These are phyloP conservation scores for Pogonophryne albipinna DNA, from an alignment of 2,797 vertebrate species.

Conservation along the genomic window DNA sequence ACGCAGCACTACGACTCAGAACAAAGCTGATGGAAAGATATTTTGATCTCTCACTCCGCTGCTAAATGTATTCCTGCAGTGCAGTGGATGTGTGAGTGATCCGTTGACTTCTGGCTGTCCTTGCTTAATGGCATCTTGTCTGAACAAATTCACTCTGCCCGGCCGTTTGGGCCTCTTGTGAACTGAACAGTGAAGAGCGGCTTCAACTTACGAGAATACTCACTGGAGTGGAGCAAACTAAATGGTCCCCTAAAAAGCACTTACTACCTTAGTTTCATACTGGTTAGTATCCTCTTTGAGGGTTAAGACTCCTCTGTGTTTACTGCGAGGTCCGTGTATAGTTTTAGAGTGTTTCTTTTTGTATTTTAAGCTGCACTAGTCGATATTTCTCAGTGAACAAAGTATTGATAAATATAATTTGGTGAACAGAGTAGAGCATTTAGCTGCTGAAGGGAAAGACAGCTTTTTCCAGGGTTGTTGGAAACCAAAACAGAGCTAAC, in stretches of 20 bases:
- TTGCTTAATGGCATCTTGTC: constrained; percentile 58
- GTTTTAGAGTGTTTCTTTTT: background rate
- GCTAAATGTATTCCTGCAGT: constrained; percentile 5
- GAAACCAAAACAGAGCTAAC: background rate
- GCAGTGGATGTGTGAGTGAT: constrained; percentile 32
- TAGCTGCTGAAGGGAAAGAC: too few relatives aligned
- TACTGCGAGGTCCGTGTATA: background rate
- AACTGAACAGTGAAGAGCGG: constrained; percentile 40
- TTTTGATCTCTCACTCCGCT: constrained; percentile 38
- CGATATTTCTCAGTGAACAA: background rate
- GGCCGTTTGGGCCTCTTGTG: constrained; percentile 34
- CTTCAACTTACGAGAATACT: constrained; percentile 27
- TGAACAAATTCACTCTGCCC: constrained; percentile 32
- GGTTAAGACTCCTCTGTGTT: background rate
- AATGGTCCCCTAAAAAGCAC: constrained; percentile 49
- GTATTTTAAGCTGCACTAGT: constrained; percentile 1
- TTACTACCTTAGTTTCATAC: constrained; percentile 33
- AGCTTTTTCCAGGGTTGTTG: too few relatives aligned
- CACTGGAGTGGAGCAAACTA: constrained; percentile 43
- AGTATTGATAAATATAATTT: too few relatives aligned
- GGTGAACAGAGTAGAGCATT: too few relatives aligned
- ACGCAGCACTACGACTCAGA: background rate
- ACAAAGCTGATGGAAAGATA: constrained; percentile 31
- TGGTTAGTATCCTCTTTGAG: constrained; percentile 5
- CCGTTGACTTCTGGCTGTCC: constrained; percentile 54